Evolutionary conservation across 2,888 invertebrate species (phyloP), one percentile per base, ranked within the genome.

Genomic region (Sinelater perroti): DNA sequence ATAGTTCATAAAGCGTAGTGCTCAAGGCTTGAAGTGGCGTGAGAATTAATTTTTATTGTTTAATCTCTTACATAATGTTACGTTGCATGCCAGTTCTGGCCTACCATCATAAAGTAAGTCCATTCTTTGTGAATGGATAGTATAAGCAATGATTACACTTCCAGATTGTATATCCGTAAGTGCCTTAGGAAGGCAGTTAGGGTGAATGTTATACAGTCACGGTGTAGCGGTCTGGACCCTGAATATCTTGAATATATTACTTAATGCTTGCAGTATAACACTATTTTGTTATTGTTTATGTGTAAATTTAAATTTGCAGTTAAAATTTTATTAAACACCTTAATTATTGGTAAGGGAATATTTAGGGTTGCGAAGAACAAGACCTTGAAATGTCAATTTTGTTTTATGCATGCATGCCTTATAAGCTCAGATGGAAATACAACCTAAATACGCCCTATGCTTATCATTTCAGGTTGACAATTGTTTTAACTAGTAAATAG

Each of bases 111-210:
- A n/a, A n/a, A n/a, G n/a, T n/a, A n/a, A n/a, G n/a, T n/a, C n/a
- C n/a, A n/a, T n/a, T n/a, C n/a, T n/a, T n/a, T n/a, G n/a, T n/a
- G n/a, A n/a, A n/a, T n/a, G n/a, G n/a, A n/a, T n/a, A n/a, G n/a
- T 35, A 35, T 13, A 5, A 35, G 35, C n/a, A 16, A 35, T 35
- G 4, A 30, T 30, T 8, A n/a, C n/a, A n/a, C n/a, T n/a, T n/a
- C n/a, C n/a, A n/a, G 30, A 8, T 11, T 38, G 18, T 38, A 20
- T 31, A 20, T 28, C 46, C 26, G 17, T 20, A 46, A 46, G 46
- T 46, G 46, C 46, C 46, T 46, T 46, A 46, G 1, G 18, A 33
- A 46, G 46, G 46, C 46, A 46, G 18, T 7, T 35, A 17, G 14
- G 7, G 16, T 5, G 8, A 26, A 24, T 10, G 2, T 20, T 16